Percentiles rank a stretch among this genome's conserved stretches.
Evolutionary conservation across 2,113 vertebrate genomes (phyloP).

Genomic region (Pardalotus punctatus): DNA sequence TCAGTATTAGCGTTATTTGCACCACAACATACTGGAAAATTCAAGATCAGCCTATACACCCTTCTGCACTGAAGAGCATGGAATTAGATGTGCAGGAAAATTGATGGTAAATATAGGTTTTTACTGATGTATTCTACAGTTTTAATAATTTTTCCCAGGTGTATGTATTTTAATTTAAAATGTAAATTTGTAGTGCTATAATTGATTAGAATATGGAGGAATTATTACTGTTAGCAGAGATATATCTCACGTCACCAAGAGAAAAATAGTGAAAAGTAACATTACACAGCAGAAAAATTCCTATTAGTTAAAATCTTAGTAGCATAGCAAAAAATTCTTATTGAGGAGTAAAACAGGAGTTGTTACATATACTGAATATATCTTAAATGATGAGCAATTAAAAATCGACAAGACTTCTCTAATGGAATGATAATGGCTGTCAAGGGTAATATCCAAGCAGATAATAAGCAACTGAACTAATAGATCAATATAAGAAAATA

Average conservation of each 20-base stretch:
- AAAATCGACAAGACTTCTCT: background rate
- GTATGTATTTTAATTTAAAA: background rate
- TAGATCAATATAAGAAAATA: background rate
- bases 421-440: background rate
- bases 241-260: background rate
- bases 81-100: background rate
- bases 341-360: background rate
- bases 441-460: background rate
- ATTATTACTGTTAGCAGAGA: background rate
- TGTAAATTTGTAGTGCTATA: background rate
- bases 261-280: background rate
- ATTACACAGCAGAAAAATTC: background rate
- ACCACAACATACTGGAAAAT: background rate
- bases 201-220: background rate
- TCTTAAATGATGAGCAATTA: background rate
- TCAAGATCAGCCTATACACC: background rate
- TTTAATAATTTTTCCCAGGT: background rate
- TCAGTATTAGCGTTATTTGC: background rate
- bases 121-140: background rate
- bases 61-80: background rate
- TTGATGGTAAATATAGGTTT: fast-evolving
- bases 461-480: background rate
- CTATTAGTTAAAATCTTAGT: background rate
- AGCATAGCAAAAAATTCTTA: background rate
- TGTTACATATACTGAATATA: background rate